phyloP scores from a whole-genome alignment of 2,888 invertebrate genomes.

The Drosophila paranaensis region DNA sequence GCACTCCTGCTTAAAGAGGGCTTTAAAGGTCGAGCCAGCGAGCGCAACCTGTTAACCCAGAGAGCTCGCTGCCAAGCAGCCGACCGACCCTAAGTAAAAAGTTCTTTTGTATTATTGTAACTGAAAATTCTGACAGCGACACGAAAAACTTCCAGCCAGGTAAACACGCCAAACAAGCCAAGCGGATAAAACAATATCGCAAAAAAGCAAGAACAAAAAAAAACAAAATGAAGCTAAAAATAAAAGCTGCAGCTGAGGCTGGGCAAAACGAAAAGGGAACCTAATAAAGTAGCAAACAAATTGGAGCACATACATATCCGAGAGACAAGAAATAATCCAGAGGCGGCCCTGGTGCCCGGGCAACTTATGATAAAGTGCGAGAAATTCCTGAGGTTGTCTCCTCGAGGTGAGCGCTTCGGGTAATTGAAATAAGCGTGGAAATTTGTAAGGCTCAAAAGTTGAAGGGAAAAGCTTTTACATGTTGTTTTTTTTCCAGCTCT shows the following conservation, averaged over 20 bases:
- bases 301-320: constrained; percentile 75
- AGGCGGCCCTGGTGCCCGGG: constrained; percentile 28
- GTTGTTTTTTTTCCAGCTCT: constrained; percentile 11
- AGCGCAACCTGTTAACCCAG: constrained; percentile 71
- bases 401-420: constrained; percentile 43
- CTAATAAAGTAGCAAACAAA: constrained; percentile 76
- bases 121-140: constrained; percentile 67
- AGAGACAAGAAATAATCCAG: constrained; percentile 61
- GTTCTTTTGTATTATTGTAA: constrained; percentile 68
- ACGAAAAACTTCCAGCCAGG: constrained; percentile 45
- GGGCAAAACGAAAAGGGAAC: constrained; percentile 30
- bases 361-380: constrained; percentile 72
- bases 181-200: constrained; percentile 74
- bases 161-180: constrained; percentile 67
- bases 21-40: constrained; percentile 8
- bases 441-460: constrained; percentile 68
- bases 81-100: constrained; percentile 54
- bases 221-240: constrained; percentile 7
- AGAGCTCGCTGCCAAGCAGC: constrained; percentile 18
- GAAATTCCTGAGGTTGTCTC: constrained; percentile 64
- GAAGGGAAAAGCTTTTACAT: constrained; percentile 49
- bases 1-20: constrained; percentile 37
- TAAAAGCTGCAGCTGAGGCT: constrained; percentile 47
- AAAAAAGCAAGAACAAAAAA: constrained; percentile 6
- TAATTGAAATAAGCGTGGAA: constrained; percentile 78